A percentile compares a stretch with the other conserved stretches of the same genome.
Conservation (phyloP, 2,113 vertebrate genomes). For the Pleuronectes platessa region DNA sequence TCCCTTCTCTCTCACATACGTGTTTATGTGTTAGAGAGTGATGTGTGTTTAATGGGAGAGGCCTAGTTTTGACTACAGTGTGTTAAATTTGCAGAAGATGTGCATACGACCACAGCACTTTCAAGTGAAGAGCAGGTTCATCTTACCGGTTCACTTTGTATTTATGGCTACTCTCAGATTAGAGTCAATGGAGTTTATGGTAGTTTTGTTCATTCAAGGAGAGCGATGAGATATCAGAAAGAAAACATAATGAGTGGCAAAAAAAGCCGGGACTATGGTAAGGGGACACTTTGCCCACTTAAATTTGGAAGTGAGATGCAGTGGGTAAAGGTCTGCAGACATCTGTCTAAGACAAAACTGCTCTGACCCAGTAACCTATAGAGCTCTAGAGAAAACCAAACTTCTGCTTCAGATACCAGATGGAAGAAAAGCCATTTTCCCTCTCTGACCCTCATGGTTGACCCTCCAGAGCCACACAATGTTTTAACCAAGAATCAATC, state of each 20-base stretch:
- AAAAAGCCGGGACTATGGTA: conserved; percentile 29
- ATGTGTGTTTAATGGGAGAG: conserved; percentile 41
- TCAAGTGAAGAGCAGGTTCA: conserved; percentile 26
- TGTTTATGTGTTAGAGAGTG: conserved; percentile 31
- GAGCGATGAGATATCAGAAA: conserved; percentile 1
- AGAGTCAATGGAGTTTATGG: conserved; percentile 1
- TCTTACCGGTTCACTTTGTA: conserved; percentile 22
- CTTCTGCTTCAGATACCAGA: no score
- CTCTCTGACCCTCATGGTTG: not conserved
- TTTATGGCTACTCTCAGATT: not conserved
- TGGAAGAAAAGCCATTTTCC: not conserved
- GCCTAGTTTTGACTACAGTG: conserved; percentile 57
- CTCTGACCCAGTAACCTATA: no score
- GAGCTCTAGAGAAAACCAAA: no score
- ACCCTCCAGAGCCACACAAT: not conserved
- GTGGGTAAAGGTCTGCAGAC: conserved; percentile 21
- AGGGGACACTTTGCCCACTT: conserved; percentile 36
- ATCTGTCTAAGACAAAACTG: not conserved
- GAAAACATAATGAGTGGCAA: conserved; percentile 22
- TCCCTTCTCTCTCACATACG: conserved; percentile 43
- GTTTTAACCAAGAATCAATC: not conserved
- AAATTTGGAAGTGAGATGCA: conserved; percentile 23
- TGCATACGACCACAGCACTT: conserved; percentile 11
- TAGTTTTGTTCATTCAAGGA: conserved; percentile 12
- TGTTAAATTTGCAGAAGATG: conserved; percentile 57